These are phyloP conservation scores for Colistium nudipinnis DNA, from an alignment of 2,113 vertebrate species.

Conservation along the genomic window DNA sequence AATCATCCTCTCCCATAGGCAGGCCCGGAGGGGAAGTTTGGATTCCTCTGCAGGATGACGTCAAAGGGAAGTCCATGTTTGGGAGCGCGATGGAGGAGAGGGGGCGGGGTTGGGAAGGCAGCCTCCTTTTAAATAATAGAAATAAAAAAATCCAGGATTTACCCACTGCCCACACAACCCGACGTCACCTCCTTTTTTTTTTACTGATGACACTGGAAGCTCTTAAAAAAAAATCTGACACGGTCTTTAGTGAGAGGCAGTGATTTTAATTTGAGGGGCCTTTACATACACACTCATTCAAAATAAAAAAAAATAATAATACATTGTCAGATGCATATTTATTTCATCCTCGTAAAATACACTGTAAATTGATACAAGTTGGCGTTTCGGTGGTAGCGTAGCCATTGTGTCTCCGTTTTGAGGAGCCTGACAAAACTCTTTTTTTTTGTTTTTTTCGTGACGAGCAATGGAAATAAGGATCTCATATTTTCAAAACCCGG, in stretches of 20 bases:
- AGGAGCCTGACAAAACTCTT: too few species aligned
- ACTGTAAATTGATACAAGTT: too few species aligned
- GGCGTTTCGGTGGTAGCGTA: too few species aligned
- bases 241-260: too few species aligned
- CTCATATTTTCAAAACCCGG: slow-evolving; percentile 70
- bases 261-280: too few species aligned
- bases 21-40: slow-evolving; percentile 44
- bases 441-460: too few species aligned
- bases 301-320: too few species aligned
- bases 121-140: slow-evolving; percentile 4
- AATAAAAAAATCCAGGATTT: slow-evolving; percentile 31
- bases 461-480: slow-evolving; percentile 59
- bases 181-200: not conserved
- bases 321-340: too few species aligned
- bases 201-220: not conserved
- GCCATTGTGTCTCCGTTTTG: too few species aligned
- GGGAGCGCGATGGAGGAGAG: slow-evolving; percentile 40
- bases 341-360: too few species aligned
- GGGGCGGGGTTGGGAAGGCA: slow-evolving; percentile 39
- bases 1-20: slow-evolving; percentile 66
- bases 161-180: not conserved
- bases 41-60: slow-evolving; percentile 43
- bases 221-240: too few species aligned
- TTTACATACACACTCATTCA: too few species aligned
- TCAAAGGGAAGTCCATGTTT: slow-evolving; percentile 37